Evolutionary conservation across 2,888 invertebrate species (phyloP).

Genomic region (Caenorhabditis sp.): DNA sequence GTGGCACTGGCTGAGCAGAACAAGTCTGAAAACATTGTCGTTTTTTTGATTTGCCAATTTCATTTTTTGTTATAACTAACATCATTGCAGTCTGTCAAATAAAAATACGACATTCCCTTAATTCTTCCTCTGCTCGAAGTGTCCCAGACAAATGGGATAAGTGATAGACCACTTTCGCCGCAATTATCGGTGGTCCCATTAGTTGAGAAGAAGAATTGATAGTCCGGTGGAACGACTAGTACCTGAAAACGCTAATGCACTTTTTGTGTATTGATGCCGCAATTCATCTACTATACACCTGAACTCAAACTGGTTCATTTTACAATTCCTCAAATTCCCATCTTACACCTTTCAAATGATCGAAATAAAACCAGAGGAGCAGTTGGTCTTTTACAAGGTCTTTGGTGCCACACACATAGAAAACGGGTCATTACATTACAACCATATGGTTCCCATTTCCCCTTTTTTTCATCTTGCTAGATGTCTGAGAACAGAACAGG

Average conservation of each 20-base stretch:
- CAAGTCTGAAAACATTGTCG: constrained; percentile 32
- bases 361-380: constrained; percentile 53
- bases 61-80: too few species aligned
- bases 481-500: constrained; percentile 8
- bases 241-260: constrained; percentile 27
- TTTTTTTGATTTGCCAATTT: too few species aligned
- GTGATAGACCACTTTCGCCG: constrained; percentile 20
- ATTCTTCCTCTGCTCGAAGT: constrained; percentile 33
- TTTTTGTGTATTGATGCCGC: background rate
- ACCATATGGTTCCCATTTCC: constrained; percentile 58
- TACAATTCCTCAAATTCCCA: constrained; percentile 11
- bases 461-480: constrained; percentile 20
- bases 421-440: constrained; percentile 55
- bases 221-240: constrained; percentile 47
- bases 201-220: constrained; percentile 41
- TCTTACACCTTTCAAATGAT: constrained; percentile 29
- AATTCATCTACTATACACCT: constrained; percentile 12
- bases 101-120: constrained; percentile 47
- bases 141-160: constrained; percentile 54
- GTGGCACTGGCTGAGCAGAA: constrained; percentile 1
- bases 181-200: constrained; percentile 14
- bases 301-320: too few species aligned
- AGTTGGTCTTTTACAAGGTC: constrained; percentile 61
- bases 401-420: constrained; percentile 29
- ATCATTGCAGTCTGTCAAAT: constrained; percentile 27